Evolutionary conservation across 1,140 invertebrate genomes (phyloP).

Genomic region (Bombus huntii): DNA sequence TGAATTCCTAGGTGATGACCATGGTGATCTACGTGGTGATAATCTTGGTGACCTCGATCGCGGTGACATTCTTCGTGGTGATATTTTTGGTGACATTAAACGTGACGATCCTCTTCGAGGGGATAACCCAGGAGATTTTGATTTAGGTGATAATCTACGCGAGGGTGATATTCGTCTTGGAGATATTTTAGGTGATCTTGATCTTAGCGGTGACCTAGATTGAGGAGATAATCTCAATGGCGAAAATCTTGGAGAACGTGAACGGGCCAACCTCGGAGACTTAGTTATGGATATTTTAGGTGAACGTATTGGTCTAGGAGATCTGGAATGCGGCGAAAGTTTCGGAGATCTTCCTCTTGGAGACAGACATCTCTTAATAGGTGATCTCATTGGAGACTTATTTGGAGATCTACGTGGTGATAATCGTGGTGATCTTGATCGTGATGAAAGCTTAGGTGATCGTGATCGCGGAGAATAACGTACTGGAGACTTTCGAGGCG

Average conservation of each 20-base stretch:
- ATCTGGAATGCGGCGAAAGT: constrained; percentile 58
- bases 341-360: constrained; percentile 64
- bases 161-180: constrained; percentile 59
- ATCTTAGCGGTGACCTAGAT: constrained; percentile 55
- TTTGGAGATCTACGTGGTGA: constrained; percentile 67
- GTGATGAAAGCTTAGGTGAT: constrained; percentile 64
- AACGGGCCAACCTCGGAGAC: constrained; percentile 57
- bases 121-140: constrained; percentile 64
- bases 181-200: constrained; percentile 62
- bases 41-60: constrained; percentile 62
- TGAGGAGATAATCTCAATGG: constrained; percentile 49
- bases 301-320: constrained; percentile 44
- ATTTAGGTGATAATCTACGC: constrained; percentile 52
- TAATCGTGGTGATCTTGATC: constrained; percentile 62
- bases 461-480: constrained; percentile 69
- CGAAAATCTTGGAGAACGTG: constrained; percentile 62
- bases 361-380: constrained; percentile 59
- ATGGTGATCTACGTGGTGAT: constrained; percentile 72
- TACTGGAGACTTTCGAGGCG: constrained; percentile 66
- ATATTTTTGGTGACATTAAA: constrained; percentile 61
- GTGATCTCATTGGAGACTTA: constrained; percentile 63
- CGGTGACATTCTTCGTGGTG: constrained; percentile 60
- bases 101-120: constrained; percentile 58
- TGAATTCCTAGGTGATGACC: constrained; percentile 75
- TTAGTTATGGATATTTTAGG: constrained; percentile 58